phyloP scores from a whole-genome alignment of 1,140 invertebrate species.

The Leptinotarsa texana region DNA sequence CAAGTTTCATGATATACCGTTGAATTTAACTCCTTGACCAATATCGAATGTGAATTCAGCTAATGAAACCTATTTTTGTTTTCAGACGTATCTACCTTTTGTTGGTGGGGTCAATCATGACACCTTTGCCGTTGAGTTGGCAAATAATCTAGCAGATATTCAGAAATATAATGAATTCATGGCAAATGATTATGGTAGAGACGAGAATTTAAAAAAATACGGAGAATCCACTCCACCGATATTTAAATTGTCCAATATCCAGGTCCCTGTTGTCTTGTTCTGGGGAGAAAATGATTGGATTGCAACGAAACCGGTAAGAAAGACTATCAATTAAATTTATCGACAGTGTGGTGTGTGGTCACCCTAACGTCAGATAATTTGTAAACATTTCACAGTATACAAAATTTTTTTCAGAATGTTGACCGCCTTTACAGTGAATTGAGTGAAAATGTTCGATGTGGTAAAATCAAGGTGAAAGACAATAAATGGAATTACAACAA shows the following conservation, averaged over 20 bases:
- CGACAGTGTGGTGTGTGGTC: too few species aligned
- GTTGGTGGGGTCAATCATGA: neutral
- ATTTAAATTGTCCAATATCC: neutral
- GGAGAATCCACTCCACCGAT: neutral
- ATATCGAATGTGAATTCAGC: too few species aligned
- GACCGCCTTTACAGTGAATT: neutral
- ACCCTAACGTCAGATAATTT: too few species aligned
- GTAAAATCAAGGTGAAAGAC: neutral
- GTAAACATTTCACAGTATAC: too few species aligned
- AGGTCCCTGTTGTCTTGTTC: neutral
- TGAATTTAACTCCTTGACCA: too few species aligned
- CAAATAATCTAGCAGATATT: neutral
- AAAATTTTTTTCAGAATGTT: constrained; percentile 13
- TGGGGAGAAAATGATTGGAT: constrained; percentile 9
- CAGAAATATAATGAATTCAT: neutral
- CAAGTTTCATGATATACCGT: too few species aligned
- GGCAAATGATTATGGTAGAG: neutral
- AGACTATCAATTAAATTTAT: too few species aligned
- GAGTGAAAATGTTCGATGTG: neutral
- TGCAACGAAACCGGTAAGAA: neutral
- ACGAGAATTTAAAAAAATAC: neutral
- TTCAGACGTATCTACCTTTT: neutral
- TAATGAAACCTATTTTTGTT: too few species aligned
- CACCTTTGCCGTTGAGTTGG: neutral
- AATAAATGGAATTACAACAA: constrained; percentile 13